Percentiles rank a stretch among this genome's conserved stretches.
phyloP scores from a whole-genome alignment of 2,888 invertebrate species.

The Ichneumoninae sp. region DNA sequence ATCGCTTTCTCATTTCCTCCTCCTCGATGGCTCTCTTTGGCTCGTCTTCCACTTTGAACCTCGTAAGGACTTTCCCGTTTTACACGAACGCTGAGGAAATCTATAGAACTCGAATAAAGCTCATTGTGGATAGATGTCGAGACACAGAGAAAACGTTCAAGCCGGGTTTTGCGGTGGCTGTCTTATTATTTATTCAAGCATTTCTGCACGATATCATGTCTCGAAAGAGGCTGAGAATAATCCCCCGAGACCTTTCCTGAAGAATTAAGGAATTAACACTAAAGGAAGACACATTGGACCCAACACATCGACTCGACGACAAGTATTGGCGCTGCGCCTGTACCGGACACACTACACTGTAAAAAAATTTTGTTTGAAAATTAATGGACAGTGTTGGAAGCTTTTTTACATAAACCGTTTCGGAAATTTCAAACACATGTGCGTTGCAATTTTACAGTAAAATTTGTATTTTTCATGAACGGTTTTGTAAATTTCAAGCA shows the following conservation, averaged over 20 bases:
- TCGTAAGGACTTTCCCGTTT: constrained; percentile 37
- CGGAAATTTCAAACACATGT: too few relatives aligned
- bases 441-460: too few relatives aligned
- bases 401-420: too few relatives aligned
- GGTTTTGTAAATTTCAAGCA: too few relatives aligned
- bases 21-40: constrained; percentile 24
- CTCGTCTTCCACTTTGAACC: constrained; percentile 31
- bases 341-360: too few relatives aligned
- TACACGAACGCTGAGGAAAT: constrained; percentile 26
- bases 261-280: background rate
- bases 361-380: too few relatives aligned
- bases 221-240: background rate
- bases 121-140: constrained; percentile 15
- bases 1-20: constrained; percentile 15
- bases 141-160: background rate
- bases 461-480: too few relatives aligned
- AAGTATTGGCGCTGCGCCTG: too few relatives aligned
- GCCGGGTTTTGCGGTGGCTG: background rate
- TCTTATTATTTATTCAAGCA: background rate
- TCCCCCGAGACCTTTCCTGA: background rate
- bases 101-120: constrained; percentile 19
- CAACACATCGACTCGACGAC: too few relatives aligned
- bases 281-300: too few relatives aligned
- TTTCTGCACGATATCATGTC: background rate
- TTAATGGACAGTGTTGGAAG: too few relatives aligned